These are phyloP conservation scores for Medauroidea extradentata DNA, from an alignment of 1,140 invertebrate species.

Conservation along the genomic window DNA sequence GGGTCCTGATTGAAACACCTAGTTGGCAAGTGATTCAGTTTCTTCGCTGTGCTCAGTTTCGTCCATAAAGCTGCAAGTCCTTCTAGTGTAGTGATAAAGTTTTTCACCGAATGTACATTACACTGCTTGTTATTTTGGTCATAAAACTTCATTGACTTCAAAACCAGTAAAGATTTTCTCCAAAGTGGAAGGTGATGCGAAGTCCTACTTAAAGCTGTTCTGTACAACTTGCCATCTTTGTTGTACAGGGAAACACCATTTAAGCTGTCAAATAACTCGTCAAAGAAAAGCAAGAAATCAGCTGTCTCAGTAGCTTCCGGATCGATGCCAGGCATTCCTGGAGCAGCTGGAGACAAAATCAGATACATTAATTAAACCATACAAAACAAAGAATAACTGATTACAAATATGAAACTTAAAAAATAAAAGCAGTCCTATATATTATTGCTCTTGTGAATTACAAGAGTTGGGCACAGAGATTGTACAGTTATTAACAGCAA, in stretches of 20 bases:
- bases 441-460: too few species aligned
- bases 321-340: too few species aligned
- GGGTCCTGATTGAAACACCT: conserved; percentile 1
- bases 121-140: background rate
- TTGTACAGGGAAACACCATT: background rate
- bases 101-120: background rate
- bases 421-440: too few species aligned
- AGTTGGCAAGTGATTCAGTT: background rate
- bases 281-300: background rate
- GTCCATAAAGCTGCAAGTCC: background rate
- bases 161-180: background rate
- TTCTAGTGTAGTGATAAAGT: background rate
- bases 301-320: background rate
- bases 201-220: background rate
- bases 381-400: too few species aligned
- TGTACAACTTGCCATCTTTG: background rate
- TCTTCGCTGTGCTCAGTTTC: background rate
- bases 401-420: too few species aligned
- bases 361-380: too few species aligned
- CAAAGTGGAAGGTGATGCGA: background rate
- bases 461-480: too few species aligned
- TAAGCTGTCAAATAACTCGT: background rate
- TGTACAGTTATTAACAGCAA: too few species aligned
- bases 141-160: background rate
- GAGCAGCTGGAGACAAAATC: too few species aligned